Evolutionary conservation across 2,797 vertebrate genomes (phyloP).

Genomic region (Acrossocheilus wenchowensis): DNA sequence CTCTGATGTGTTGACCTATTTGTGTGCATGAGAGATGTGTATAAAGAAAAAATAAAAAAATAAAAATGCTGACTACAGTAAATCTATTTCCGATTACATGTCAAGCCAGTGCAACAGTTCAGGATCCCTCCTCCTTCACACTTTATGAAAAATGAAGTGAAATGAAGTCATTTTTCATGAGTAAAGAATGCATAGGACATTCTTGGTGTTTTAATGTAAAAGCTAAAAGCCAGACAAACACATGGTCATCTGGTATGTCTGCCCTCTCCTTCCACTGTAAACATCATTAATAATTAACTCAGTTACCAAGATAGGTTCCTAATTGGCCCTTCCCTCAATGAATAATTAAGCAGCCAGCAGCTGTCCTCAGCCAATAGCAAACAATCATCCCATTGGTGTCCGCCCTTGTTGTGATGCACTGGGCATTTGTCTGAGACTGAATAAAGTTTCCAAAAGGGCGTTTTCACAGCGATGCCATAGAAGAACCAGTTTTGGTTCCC

Average conservation of each 20-base stretch:
- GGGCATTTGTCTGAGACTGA: neutral
- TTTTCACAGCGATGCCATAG: neutral
- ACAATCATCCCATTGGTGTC: neutral
- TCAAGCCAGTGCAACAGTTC: neutral
- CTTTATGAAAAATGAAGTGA: neutral
- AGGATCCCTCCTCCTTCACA: neutral
- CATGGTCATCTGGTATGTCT: slow-evolving; percentile 47
- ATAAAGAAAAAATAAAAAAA: too few relatives aligned
- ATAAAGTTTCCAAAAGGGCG: neutral
- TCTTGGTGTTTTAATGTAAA: slow-evolving; percentile 4
- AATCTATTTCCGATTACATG: neutral
- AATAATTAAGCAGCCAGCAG: slow-evolving; percentile 49
- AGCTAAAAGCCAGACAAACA: slow-evolving; percentile 15
- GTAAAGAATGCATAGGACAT: neutral
- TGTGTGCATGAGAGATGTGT: neutral
- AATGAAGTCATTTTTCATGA: too few relatives aligned
- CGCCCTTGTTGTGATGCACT: neutral
- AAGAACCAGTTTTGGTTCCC: neutral
- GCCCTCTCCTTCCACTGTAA: slow-evolving; percentile 6
- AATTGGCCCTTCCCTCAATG: slow-evolving; percentile 37
- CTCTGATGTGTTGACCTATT: neutral
- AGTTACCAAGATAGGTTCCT: slow-evolving; percentile 26
- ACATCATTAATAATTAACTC: slow-evolving; percentile 51
- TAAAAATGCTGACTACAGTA: neutral
- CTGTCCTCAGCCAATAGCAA: slow-evolving; percentile 50